These are phyloP conservation scores for Centropyge bicolor DNA, from an alignment of 2,797 vertebrate genomes.

Conservation along the genomic window DNA sequence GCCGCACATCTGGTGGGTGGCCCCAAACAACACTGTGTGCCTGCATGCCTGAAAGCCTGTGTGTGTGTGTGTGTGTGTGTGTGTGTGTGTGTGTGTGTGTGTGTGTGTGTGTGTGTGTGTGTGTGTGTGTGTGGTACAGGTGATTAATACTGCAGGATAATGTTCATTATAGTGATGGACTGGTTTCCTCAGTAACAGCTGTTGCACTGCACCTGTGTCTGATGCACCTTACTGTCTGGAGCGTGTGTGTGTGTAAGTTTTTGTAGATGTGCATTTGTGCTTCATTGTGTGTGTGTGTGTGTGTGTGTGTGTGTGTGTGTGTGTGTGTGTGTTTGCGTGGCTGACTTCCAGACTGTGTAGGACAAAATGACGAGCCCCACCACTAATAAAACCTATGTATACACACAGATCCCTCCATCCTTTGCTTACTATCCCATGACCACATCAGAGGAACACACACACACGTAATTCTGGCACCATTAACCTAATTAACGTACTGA, in stretches of 20 bases:
- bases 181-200: conserved; percentile 81
- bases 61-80: conserved; percentile 1
- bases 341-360: conserved; percentile 50
- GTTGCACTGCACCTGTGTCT: conserved; percentile 78
- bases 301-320: conserved; percentile 34
- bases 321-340: conserved; percentile 15
- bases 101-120: conserved; percentile 11
- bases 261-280: conserved; percentile 38
- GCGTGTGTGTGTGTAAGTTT: conserved; percentile 47
- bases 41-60: conserved; percentile 23
- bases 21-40: conserved; percentile 49
- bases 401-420: conserved; percentile 16
- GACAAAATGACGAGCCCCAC: conserved; percentile 55
- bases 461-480: conserved; percentile 15
- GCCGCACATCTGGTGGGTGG: conserved; percentile 71
- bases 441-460: neutral
- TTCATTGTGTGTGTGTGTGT: conserved; percentile 37
- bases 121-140: conserved; percentile 47
- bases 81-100: conserved; percentile 19
- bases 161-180: conserved; percentile 85
- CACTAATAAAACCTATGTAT: conserved; percentile 44
- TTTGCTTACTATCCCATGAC: conserved; percentile 32
- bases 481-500: conserved; percentile 39
- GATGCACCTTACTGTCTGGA: conserved; percentile 60
- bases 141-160: conserved; percentile 82